These are phyloP conservation scores for Drosophila mettleri DNA, from an alignment of 2,888 invertebrate species.

Conservation along the genomic window DNA sequence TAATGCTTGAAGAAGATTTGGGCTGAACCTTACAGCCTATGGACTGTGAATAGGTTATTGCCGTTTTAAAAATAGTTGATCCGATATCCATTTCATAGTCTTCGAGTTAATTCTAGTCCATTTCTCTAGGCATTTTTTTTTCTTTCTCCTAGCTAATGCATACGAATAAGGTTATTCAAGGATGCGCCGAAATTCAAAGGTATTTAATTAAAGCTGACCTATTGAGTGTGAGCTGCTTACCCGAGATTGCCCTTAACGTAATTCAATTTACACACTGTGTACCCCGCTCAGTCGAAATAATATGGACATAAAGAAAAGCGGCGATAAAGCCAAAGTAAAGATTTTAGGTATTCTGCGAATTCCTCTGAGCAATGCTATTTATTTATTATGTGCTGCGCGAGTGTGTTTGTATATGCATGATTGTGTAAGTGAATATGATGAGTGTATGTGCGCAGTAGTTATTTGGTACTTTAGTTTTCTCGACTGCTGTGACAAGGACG, in stretches of 20 bases:
- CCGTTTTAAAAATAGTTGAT: no score
- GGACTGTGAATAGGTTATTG: no score
- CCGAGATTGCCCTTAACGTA: constrained; percentile 48
- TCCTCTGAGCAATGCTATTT: constrained; percentile 41
- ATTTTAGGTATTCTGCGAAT: constrained; percentile 48
- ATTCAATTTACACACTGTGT: constrained; percentile 27
- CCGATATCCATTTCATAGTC: no score
- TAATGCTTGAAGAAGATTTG: no score
- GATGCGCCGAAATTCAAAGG: no score
- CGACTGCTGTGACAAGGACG: constrained; percentile 60
- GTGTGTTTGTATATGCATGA: constrained; percentile 4
- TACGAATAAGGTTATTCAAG: no score
- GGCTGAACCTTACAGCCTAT: no score
- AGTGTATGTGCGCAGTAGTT: constrained; percentile 33
- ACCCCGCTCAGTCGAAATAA: constrained; percentile 28
- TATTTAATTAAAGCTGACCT: no score
- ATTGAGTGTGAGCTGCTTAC: no score
- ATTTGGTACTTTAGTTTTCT: constrained; percentile 45
- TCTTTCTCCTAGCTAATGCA: no score
- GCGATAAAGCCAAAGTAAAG: constrained; percentile 8
- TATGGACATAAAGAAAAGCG: constrained; percentile 33
- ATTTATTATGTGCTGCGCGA: constrained; percentile 42
- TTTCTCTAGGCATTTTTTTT: no score
- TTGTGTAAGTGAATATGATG: not conserved
- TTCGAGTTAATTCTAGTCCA: no score